Percentiles rank a stretch among this genome's conserved stretches.
Evolutionary conservation across 2,888 invertebrate species (phyloP).

Genomic region (Euplexia lucipara): DNA sequence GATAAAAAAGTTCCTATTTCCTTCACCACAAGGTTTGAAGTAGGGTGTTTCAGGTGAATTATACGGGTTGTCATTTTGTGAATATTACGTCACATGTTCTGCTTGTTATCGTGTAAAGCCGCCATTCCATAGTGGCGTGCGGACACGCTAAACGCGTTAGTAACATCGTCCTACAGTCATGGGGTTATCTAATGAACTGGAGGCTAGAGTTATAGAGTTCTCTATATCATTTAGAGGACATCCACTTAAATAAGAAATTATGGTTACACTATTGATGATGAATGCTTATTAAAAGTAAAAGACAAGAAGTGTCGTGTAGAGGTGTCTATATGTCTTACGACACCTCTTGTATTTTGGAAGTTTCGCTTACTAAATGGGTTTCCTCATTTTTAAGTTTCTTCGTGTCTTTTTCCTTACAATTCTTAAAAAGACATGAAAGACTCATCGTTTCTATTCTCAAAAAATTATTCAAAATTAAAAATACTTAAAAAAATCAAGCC

Average conservation of each 20-base stretch:
- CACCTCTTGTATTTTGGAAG: no score
- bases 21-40: not conserved
- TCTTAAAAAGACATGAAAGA: no score
- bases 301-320: no score
- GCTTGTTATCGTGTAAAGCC: slow-evolving; percentile 47
- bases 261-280: not conserved
- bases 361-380: no score
- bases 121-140: slow-evolving; percentile 6
- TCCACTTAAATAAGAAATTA: no score
- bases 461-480: no score
- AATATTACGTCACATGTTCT: slow-evolving; percentile 37
- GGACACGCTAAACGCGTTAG: slow-evolving; percentile 38
- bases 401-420: no score
- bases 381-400: no score
- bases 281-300: not conserved
- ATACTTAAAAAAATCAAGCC: no score
- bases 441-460: no score
- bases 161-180: slow-evolving; percentile 4
- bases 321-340: no score
- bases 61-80: slow-evolving; percentile 23
- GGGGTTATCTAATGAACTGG: slow-evolving; percentile 27
- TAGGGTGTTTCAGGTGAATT: not conserved
- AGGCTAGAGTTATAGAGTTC: not conserved
- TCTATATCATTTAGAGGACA: slow-evolving; percentile 10
- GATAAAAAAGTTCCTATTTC: not conserved